These are phyloP conservation scores for Callyntrura sp. DNA, from an alignment of 2,888 invertebrate species.

Conservation along the genomic window DNA sequence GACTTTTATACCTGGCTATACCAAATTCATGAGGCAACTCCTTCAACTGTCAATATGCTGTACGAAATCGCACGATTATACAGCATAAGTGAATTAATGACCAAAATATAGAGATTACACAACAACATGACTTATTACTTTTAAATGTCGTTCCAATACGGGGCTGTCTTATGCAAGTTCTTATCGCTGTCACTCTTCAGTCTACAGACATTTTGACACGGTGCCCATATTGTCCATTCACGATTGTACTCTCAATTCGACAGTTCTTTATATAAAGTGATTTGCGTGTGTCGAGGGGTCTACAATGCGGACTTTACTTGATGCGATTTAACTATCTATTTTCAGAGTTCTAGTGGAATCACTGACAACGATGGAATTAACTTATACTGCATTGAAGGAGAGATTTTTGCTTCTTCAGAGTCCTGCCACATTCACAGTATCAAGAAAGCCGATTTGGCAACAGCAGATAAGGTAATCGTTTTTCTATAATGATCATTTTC, in stretches of 20 bases:
- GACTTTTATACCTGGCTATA: neutral
- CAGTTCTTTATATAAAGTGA: neutral
- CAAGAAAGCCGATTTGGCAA: conserved; percentile 85
- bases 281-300: neutral
- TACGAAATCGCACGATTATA: too few species aligned
- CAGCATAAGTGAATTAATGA: too few species aligned
- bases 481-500: neutral
- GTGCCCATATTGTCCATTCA: too few species aligned
- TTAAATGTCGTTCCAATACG: neutral
- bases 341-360: conserved; percentile 84
- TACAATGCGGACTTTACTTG: neutral
- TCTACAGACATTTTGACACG: neutral
- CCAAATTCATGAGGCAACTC: too few species aligned
- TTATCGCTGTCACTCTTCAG: neutral
- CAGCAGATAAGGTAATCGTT: conserved; percentile 84
- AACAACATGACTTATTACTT: conserved; percentile 1
- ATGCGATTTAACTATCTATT: conserved; percentile 27
- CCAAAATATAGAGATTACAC: too few species aligned
- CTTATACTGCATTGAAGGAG: conserved; percentile 85
- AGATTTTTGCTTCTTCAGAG: conserved; percentile 86
- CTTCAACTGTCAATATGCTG: too few species aligned
- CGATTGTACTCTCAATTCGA: too few species aligned
- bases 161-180: too few species aligned
- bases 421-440: conserved; percentile 85
- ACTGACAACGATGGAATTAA: conserved; percentile 87